Evolutionary conservation across 2,797 vertebrate species (phyloP), one percentile per base, ranked within the genome.

Genomic region (Amazonetta brasiliensis): DNA sequence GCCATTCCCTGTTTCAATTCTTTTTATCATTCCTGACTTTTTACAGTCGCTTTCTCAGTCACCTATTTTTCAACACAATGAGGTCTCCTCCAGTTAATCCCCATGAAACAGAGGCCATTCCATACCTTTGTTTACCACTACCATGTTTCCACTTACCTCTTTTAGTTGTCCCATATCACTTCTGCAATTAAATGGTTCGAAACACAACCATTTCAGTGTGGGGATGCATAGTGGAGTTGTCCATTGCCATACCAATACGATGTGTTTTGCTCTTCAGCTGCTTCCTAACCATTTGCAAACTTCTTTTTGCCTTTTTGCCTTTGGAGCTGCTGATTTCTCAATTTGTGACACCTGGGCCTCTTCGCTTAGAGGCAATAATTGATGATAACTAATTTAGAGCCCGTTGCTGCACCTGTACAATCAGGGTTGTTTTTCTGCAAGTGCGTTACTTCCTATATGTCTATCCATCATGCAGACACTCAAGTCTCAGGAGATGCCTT

Each of bases 361-460:
- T 85, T 95, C 73, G 43, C 68, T 68, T 56, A 64, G 73, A 44
- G 44, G 20, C 41, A 74, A 20, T 68, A 78, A 33, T 83, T 80
- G 85, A 75, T 91, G 89, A 50, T 22, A 78, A 52, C 43, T 86
- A 48, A 81, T 91, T 89, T 84, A 84, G 82, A 89, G 74, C 8
- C 43, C 17, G 12, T 26, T 41, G 64, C 41, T 86, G 66, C 73
- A 91, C 26, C 62, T 87, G 73, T 37, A 72, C 64, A 78, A 68
- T 77, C 58, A 86, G 33, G n/a, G 10, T 1, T 77, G 52, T 1
- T 86, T 81, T 92, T 71, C 58, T 89, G 76, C 79, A 77, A 80
- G 52, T 63, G 11, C 3, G 0, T 81, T 83, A 39, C 72, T 85
- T 67, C 6, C 43, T 68, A 0, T 19, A 21, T 55, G 50, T 72